Conservation (phyloP, 2,888 invertebrate genomes). For the Conistra vaccinii region DNA sequence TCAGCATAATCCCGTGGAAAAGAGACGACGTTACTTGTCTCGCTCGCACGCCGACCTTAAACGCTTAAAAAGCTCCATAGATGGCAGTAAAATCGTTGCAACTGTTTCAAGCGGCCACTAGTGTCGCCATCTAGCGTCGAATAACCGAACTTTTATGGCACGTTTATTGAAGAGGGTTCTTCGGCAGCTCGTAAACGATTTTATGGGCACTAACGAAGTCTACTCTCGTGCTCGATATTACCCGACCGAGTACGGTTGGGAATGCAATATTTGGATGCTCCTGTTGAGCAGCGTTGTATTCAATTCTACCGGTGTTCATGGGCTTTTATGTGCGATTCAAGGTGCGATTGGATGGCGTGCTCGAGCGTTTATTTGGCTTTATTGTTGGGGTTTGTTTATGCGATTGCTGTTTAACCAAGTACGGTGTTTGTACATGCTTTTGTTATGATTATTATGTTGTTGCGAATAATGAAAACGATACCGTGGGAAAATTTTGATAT, state of each 20-base stretch:
- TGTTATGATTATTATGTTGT: constrained; percentile 90
- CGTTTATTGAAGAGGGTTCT: constrained; percentile 91
- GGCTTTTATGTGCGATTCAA: constrained; percentile 90
- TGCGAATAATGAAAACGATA: constrained; percentile 83
- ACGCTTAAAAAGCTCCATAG: constrained; percentile 89
- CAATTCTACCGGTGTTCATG: constrained; percentile 89
- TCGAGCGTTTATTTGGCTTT: constrained; percentile 90
- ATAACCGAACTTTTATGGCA: constrained; percentile 90
- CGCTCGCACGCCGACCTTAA: constrained; percentile 78
- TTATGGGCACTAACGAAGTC: constrained; percentile 89
- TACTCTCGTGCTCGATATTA: constrained; percentile 88
- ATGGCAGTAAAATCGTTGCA: constrained; percentile 90
- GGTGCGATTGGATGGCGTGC: constrained; percentile 91
- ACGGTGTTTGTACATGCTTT: constrained; percentile 89
- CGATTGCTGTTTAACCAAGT: constrained; percentile 90
- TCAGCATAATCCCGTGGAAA: constrained; percentile 71
- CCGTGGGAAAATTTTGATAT: constrained; percentile 80
- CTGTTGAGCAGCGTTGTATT: constrained; percentile 87
- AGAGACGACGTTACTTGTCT: constrained; percentile 71
- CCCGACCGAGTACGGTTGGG: constrained; percentile 88
- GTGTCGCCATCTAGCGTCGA: constrained; percentile 89
- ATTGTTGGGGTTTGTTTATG: constrained; percentile 91
- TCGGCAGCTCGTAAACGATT: constrained; percentile 91
- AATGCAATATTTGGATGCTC: constrained; percentile 88
- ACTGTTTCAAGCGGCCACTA: constrained; percentile 88